Evolutionary conservation across 2,797 vertebrate genomes (phyloP).

Genomic region (Chaetodon trifasciatus): DNA sequence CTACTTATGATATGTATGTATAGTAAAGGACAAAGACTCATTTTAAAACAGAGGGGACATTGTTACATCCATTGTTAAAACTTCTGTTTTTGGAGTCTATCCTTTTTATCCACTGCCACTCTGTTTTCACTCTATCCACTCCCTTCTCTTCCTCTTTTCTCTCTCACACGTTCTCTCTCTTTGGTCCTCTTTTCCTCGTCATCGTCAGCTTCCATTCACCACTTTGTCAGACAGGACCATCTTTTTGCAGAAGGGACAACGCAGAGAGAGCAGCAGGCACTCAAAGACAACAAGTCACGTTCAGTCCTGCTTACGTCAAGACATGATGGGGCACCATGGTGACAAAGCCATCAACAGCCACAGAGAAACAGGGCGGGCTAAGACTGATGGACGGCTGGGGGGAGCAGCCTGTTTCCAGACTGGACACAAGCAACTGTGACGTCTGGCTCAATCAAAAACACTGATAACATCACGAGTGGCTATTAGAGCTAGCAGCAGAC

Average conservation of each 20-base stretch:
- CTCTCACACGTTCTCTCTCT: neutral
- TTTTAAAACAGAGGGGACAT: conserved; percentile 14
- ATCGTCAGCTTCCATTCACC: conserved; percentile 16
- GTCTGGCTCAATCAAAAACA: conserved; percentile 49
- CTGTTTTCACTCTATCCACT: conserved; percentile 3
- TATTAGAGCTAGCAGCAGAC: conserved; percentile 51
- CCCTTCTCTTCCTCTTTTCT: neutral
- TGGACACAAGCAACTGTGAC: conserved; percentile 52
- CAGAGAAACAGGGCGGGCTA: conserved; percentile 29
- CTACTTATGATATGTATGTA: neutral
- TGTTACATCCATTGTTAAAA: conserved; percentile 11
- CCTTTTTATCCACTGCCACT: conserved; percentile 1
- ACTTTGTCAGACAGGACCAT: conserved; percentile 30
- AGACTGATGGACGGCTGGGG: conserved; percentile 40
- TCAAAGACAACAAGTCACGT: conserved; percentile 63
- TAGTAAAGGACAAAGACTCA: conserved; percentile 21
- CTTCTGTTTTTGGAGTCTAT: conserved; percentile 46
- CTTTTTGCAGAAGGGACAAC: conserved; percentile 22
- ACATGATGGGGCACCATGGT: conserved; percentile 75
- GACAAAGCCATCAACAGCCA: conserved; percentile 64
- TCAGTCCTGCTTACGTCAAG: conserved; percentile 73
- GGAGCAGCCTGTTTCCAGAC: conserved; percentile 53
- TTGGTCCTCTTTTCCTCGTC: neutral
- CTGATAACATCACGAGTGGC: conserved; percentile 33
- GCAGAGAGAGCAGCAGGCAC: conserved; percentile 34